These are phyloP conservation scores for Parasteatoda tepidariorum DNA, from an alignment of 1,140 invertebrate genomes.

Conservation along the genomic window DNA sequence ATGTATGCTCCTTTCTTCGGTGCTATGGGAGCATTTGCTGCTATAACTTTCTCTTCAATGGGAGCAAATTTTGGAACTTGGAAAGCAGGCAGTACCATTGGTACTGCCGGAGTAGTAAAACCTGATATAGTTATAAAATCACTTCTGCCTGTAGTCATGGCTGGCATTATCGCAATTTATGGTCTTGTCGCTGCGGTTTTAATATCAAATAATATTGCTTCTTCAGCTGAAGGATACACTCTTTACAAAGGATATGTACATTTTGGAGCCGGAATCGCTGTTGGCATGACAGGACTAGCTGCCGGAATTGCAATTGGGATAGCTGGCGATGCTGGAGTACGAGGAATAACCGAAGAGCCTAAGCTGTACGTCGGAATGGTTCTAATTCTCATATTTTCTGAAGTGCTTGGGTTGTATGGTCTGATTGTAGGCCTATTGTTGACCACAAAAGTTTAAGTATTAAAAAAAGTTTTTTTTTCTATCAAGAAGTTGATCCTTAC, in stretches of 20 bases:
- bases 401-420: slow-evolving; percentile 35
- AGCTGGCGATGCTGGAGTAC: slow-evolving; percentile 1
- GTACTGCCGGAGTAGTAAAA: slow-evolving; percentile 99
- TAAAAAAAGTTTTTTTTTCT: too few species aligned
- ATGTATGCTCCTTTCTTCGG: slow-evolving; percentile 82
- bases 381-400: slow-evolving; percentile 26
- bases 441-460: not conserved
- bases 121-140: slow-evolving; percentile 99
- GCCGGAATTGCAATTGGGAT: slow-evolving; percentile 22
- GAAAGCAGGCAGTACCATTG: slow-evolving; percentile 99
- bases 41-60: slow-evolving; percentile 94
- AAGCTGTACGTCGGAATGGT: slow-evolving; percentile 18
- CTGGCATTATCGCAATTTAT: slow-evolving; percentile 99
- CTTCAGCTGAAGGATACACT: slow-evolving; percentile 34
- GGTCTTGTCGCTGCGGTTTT: slow-evolving; percentile 98
- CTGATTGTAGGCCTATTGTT: slow-evolving; percentile 24
- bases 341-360: not conserved
- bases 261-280: slow-evolving; percentile 11
- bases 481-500: too few species aligned
- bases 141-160: slow-evolving; percentile 99
- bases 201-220: slow-evolving; percentile 84
- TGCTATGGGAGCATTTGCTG: slow-evolving; percentile 97
- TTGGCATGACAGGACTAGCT: slow-evolving; percentile 20
- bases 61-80: slow-evolving; percentile 99
- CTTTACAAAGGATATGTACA: slow-evolving; percentile 40